Evolutionary conservation across 2,888 invertebrate genomes (phyloP).

Genomic region (Philereme vetulata): DNA sequence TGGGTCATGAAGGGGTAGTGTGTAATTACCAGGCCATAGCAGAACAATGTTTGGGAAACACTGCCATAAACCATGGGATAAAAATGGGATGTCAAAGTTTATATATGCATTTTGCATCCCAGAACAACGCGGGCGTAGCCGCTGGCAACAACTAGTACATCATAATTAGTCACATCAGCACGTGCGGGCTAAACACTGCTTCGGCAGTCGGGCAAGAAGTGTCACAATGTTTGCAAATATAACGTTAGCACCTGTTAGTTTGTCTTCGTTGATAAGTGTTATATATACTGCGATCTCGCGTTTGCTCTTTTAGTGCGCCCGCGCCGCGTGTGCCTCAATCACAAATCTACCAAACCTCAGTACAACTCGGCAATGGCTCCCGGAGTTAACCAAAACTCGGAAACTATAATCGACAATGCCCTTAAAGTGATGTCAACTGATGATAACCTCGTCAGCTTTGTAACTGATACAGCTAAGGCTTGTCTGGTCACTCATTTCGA

Average conservation of each 20-base stretch:
- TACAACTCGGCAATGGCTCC: slow-evolving; percentile 62
- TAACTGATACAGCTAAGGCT: slow-evolving; percentile 30
- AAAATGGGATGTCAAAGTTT: too few relatives aligned
- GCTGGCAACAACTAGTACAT: too few relatives aligned
- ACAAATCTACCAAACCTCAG: slow-evolving; percentile 24
- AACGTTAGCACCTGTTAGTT: slow-evolving; percentile 42
- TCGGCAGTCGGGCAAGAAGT: slow-evolving; percentile 19
- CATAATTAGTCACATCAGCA: too few relatives aligned
- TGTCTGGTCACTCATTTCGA: slow-evolving; percentile 49
- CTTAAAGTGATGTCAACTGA: slow-evolving; percentile 45
- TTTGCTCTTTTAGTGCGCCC: slow-evolving; percentile 60
- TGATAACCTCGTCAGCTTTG: slow-evolving; percentile 46
- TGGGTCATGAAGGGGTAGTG: too few relatives aligned
- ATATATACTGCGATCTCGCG: slow-evolving; percentile 66
- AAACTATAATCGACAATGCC: slow-evolving; percentile 53
- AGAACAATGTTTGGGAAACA: too few relatives aligned
- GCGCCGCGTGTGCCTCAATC: slow-evolving; percentile 56
- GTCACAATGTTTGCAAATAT: slow-evolving; percentile 52
- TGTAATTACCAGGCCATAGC: too few relatives aligned
- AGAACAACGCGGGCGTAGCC: too few relatives aligned
- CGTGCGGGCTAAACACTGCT: too few relatives aligned
- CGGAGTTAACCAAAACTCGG: slow-evolving; percentile 64
- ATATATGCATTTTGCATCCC: too few relatives aligned
- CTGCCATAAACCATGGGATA: too few relatives aligned
- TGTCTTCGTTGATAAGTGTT: slow-evolving; percentile 63